Percentiles rank a stretch among this genome's conserved stretches.
Evolutionary conservation across 2,113 vertebrate species (phyloP).

Genomic region (Scytalopus superciliaris): DNA sequence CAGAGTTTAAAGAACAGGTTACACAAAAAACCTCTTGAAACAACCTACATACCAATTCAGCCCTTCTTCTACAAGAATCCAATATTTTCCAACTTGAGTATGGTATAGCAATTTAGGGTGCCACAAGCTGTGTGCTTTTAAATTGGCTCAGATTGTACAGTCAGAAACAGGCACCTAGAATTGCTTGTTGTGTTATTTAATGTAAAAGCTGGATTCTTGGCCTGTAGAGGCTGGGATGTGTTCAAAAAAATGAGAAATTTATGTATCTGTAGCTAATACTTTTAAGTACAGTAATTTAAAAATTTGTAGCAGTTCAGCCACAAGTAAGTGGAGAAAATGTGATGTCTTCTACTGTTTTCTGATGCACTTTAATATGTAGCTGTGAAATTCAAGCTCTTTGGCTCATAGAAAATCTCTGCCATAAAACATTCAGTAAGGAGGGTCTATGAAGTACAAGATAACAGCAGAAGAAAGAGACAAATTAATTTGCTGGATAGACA

Average conservation of each 20-base stretch:
- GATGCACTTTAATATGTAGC: slow-evolving; percentile 1
- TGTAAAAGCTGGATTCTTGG: neutral
- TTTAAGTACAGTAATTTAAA: slow-evolving; percentile 48
- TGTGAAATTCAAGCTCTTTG: slow-evolving; percentile 13
- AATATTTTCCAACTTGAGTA: neutral
- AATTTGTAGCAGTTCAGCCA: slow-evolving; percentile 22
- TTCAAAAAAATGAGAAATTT: neutral
- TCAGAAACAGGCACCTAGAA: slow-evolving; percentile 5
- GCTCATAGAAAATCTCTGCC: neutral
- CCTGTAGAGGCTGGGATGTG: neutral
- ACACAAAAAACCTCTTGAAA: neutral
- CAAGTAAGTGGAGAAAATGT: slow-evolving; percentile 14
- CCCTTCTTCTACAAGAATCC: neutral
- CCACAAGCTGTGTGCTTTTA: neutral
- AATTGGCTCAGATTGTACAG: neutral
- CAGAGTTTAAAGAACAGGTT: neutral
- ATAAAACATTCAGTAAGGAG: neutral
- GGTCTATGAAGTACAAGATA: neutral
- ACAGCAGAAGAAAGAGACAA: neutral
- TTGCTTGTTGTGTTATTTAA: neutral
- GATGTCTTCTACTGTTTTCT: slow-evolving; percentile 28
- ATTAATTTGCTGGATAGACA: neutral
- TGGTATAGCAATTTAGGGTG: neutral
- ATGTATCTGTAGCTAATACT: slow-evolving; percentile 52
- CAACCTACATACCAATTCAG: neutral